Conservation (phyloP, 2,797 vertebrate genomes). For the Syndactyla subalaris region DNA sequence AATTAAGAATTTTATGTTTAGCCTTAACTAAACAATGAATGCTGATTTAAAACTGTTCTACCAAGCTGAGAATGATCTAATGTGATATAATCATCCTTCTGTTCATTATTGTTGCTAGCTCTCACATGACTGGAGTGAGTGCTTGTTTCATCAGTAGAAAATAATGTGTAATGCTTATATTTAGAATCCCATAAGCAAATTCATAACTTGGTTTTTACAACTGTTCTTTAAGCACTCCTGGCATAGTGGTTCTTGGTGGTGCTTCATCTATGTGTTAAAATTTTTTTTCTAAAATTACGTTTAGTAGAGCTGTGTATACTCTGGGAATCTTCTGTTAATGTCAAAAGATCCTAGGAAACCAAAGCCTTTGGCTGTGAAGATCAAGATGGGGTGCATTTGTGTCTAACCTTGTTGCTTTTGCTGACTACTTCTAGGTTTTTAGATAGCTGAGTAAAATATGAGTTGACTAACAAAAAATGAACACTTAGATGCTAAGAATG, state of each 20-base stretch:
- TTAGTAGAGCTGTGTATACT: not conserved
- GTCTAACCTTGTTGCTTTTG: not conserved
- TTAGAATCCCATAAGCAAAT: not conserved
- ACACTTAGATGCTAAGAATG: not conserved
- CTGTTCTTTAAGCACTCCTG: not conserved
- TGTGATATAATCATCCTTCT: slow-evolving; percentile 36
- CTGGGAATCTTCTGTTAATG: not conserved
- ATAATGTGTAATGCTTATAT: not conserved
- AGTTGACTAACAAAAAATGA: not conserved
- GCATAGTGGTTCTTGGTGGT: not conserved
- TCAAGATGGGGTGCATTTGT: not conserved
- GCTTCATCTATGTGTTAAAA: not conserved
- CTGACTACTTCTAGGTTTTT: not conserved
- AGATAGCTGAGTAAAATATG: not conserved
- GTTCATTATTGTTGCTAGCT: slow-evolving; percentile 33
- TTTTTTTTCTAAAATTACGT: not conserved
- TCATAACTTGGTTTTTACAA: not conserved
- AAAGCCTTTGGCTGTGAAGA: not conserved
- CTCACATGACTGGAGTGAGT: slow-evolving; percentile 21
- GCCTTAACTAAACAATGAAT: slow-evolving; percentile 31
- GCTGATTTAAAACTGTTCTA: slow-evolving; percentile 55
- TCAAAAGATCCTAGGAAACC: not conserved
- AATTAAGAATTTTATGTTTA: slow-evolving; percentile 37
- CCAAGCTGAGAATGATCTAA: slow-evolving; percentile 37
- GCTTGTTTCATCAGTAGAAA: slow-evolving; percentile 34